A percentile compares a stretch with the other conserved stretches of the same genome.
Evolutionary conservation across 2,113 vertebrate genomes (phyloP).

Genomic region (Vombatus ursinus): DNA sequence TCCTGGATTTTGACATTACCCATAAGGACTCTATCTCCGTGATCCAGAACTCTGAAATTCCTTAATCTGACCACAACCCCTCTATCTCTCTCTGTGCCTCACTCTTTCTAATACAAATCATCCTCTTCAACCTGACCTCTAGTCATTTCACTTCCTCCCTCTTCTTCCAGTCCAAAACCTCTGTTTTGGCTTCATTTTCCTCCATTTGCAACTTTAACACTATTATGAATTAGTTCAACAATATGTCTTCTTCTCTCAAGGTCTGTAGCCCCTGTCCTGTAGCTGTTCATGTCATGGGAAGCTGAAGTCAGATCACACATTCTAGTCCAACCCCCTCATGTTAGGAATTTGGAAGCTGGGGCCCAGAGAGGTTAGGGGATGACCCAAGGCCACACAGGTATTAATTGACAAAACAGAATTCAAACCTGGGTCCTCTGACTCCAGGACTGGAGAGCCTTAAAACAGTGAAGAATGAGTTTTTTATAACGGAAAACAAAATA

Average conservation of each 20-base stretch:
- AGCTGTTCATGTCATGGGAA: background rate
- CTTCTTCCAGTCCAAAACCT: background rate
- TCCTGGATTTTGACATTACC: background rate
- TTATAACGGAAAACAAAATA: background rate
- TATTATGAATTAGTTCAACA: background rate
- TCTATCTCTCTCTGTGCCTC: background rate
- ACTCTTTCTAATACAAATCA: background rate
- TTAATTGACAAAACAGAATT: background rate
- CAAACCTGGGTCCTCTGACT: background rate
- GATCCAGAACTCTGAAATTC: background rate
- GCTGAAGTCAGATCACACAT: background rate
- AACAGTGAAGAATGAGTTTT: background rate
- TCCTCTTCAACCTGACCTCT: background rate
- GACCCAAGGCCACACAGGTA: background rate
- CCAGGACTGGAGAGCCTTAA: background rate
- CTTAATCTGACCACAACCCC: background rate
- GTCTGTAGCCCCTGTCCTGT: background rate
- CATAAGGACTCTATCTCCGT: background rate
- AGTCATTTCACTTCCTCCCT: background rate
- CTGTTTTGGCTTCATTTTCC: background rate
- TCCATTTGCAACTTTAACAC: background rate
- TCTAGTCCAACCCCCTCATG: background rate
- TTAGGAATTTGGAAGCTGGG: background rate
- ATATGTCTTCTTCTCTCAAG: background rate
- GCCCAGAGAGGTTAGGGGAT: background rate